Evolutionary conservation across 1,140 invertebrate genomes (phyloP), one percentile per base, ranked within the genome.

Genomic region (Parapsyche elsis): DNA sequence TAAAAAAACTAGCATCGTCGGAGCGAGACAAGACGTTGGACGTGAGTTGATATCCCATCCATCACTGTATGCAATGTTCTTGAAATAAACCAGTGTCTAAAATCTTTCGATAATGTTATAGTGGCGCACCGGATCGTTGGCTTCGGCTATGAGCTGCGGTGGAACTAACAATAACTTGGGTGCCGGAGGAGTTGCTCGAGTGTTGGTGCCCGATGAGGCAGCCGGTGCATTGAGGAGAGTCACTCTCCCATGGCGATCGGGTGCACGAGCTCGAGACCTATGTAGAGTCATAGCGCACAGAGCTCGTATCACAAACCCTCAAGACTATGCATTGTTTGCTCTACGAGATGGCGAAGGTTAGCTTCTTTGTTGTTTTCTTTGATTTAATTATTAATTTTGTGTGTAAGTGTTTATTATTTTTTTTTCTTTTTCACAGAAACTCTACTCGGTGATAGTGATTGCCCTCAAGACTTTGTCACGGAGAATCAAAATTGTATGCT

Each of bases 271-370:
- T 0, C 92, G 94, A 30, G 97, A 98, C 88, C 93, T 99, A 57
- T 97, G 96, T 88, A 93, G 95, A 64, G 95, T 97, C 83, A 95
- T 98, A 80, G 96, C 96, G 0, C 96, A 97, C 85, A 97, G 97
- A 86, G 94, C 97, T 76, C 91, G 94, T 84, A 96, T 98, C 53
- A 98, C 97, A 10, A 98, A 98, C 89, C 96, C 97, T 26, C 96
- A 98, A 87, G 97, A 98, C 87, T 99, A 98, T 87, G 96, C 95
- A 23, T 91, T 99, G n/a, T 98, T 96, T 86, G 95, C 95, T 84
- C 89, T 98, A 38, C 93, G 96, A 23, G 94, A 96, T 85, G 96
- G 95, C 83, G 94, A 97, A 92, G 95, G 95, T 96, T 89, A 87
- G 85, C 44, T 75, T 12, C 71, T 49, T 16, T 21, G 7, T 30